phyloP scores from a whole-genome alignment of 2,888 invertebrate genomes.

The Agelastica alni region DNA sequence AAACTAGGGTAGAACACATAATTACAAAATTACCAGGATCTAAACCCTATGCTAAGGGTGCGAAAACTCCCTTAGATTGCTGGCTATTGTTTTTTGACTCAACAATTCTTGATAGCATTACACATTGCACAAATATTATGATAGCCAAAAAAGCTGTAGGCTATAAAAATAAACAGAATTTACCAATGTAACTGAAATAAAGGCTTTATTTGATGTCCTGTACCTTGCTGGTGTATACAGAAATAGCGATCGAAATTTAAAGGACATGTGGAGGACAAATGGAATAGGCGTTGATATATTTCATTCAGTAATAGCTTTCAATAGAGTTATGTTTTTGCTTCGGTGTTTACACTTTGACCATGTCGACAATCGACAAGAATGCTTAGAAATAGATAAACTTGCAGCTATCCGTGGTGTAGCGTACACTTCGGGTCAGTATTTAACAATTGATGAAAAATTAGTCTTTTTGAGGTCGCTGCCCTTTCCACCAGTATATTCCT shows the following conservation, averaged over 20 bases:
- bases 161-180: slow-evolving; percentile 6
- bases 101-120: not conserved
- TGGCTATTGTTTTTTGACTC: slow-evolving; percentile 9
- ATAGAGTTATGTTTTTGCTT: slow-evolving; percentile 9
- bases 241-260: slow-evolving; percentile 4
- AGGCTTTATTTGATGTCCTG: slow-evolving; percentile 10
- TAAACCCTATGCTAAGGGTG: slow-evolving; percentile 9
- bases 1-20: slow-evolving; percentile 3
- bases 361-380: not conserved
- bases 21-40: slow-evolving; percentile 13
- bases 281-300: slow-evolving; percentile 7
- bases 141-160: not conserved
- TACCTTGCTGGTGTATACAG: slow-evolving; percentile 7
- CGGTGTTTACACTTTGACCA: slow-evolving; percentile 5
- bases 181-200: slow-evolving; percentile 2
- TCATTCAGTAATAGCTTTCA: slow-evolving; percentile 11
- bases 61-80: slow-evolving; percentile 5
- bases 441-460: not conserved
- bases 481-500: not conserved
- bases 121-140: not conserved
- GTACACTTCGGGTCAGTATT: not conserved
- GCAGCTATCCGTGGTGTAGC: not conserved
- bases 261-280: slow-evolving; percentile 11
- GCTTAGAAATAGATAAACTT: not conserved
- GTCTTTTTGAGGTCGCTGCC: not conserved